Conservation (phyloP, 1,140 invertebrate species). For the Caenorhabditis inopinata region DNA sequence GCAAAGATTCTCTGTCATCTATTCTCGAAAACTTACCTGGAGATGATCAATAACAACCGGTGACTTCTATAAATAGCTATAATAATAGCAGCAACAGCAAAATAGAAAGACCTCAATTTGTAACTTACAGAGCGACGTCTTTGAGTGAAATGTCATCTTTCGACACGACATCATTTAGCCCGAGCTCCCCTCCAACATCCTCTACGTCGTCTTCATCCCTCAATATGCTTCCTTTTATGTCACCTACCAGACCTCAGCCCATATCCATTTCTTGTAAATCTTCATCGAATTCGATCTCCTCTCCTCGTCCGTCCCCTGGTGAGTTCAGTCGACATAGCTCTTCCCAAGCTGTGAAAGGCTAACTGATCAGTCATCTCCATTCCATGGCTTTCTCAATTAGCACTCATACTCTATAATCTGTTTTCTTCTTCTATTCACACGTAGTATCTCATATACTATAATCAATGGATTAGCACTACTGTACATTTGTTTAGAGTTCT, state of each 20-base stretch:
- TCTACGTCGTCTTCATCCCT: constrained; percentile 3
- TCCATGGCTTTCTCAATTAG: neutral
- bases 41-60: no score
- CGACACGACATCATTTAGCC: neutral
- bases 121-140: neutral
- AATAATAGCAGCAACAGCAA: no score
- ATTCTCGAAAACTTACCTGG: no score
- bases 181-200: neutral
- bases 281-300: constrained; percentile 3
- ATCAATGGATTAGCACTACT: neutral
- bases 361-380: neutral
- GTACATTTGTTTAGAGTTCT: constrained; percentile 19
- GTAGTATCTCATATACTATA: constrained; percentile 10
- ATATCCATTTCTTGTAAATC: constrained; percentile 1
- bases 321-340: neutral
- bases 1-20: no score
- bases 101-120: no score
- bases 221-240: neutral
- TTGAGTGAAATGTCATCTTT: neutral
- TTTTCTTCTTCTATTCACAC: neutral
- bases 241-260: neutral
- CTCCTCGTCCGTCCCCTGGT: constrained; percentile 18
- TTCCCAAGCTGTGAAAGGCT: constrained; percentile 6
- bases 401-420: neutral
- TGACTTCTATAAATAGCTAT: no score